phyloP scores from a whole-genome alignment of 1,140 invertebrate species.

The Drosophila ohnishii region DNA sequence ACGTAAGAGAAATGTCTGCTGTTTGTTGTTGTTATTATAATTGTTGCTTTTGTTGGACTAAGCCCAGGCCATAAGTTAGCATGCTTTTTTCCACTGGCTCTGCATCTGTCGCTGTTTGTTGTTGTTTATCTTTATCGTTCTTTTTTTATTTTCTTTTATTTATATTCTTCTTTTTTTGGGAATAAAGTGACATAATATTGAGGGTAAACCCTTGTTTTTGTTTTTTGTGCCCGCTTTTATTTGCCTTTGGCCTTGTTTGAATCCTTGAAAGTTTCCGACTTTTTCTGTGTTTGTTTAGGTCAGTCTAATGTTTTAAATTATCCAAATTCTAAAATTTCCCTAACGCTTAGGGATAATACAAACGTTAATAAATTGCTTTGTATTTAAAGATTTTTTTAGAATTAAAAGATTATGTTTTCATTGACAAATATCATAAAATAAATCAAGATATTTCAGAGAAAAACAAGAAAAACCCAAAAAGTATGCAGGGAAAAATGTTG shows the following conservation, averaged over 20 bases:
- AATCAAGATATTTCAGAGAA: too few relatives aligned
- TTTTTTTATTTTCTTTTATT: constrained; percentile 23
- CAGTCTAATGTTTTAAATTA: not conserved
- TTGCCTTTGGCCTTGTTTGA: constrained; percentile 35
- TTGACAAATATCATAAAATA: too few relatives aligned
- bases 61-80: constrained; percentile 48
- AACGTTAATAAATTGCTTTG: not conserved
- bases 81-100: constrained; percentile 31
- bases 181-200: constrained; percentile 54
- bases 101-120: constrained; percentile 46
- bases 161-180: constrained; percentile 20
- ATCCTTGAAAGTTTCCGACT: constrained; percentile 39
- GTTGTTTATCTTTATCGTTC: constrained; percentile 42
- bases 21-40: constrained; percentile 27
- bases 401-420: not conserved
- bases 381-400: not conserved
- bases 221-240: constrained; percentile 22
- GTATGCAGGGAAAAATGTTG: not conserved
- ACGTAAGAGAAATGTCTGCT: constrained; percentile 59
- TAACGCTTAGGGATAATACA: too few relatives aligned
- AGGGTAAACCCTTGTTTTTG: constrained; percentile 28
- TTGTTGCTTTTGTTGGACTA: constrained; percentile 48
- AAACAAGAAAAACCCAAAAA: not conserved
- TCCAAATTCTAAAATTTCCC: not conserved
- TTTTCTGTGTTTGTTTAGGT: constrained; percentile 28